phyloP scores from a whole-genome alignment of 2,888 invertebrate species.

The Caenorhabditis doughertyi region DNA sequence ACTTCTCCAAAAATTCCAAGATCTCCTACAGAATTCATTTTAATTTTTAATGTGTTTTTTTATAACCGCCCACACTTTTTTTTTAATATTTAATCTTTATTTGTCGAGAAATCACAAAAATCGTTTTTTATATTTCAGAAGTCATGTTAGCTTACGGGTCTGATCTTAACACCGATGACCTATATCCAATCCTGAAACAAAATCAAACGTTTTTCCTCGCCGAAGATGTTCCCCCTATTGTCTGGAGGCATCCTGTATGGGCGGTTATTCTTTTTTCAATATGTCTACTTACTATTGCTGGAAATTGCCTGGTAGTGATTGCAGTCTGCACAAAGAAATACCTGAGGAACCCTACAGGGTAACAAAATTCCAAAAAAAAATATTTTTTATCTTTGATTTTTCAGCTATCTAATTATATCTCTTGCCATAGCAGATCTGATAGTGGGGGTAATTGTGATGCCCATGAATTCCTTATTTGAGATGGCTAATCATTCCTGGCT shows the following conservation, averaged over 20 bases:
- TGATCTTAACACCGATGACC: conserved; percentile 1
- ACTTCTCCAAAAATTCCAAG: too few relatives aligned
- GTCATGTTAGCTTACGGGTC: conserved; percentile 41
- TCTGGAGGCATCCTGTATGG: conserved; percentile 81
- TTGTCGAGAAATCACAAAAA: neutral
- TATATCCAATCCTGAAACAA: neutral
- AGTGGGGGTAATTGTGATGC: conserved; percentile 98
- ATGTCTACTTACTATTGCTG: conserved; percentile 94
- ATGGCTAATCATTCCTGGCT: conserved; percentile 81
- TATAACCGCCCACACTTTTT: neutral
- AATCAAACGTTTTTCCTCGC: neutral
- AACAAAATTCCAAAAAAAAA: neutral
- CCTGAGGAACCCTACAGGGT: conserved; percentile 95
- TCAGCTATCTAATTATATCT: conserved; percentile 93
- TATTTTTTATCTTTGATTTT: conserved; percentile 5
- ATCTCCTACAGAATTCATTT: too few relatives aligned
- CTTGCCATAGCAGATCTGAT: conserved; percentile 96
- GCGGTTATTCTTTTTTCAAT: conserved; percentile 91
- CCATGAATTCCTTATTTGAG: conserved; percentile 86
- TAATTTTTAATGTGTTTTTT: too few relatives aligned
- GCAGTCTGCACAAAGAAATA: conserved; percentile 95
- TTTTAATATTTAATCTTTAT: neutral
- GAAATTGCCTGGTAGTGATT: conserved; percentile 94
- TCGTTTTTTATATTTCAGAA: conserved; percentile 11
- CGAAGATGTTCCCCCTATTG: conserved; percentile 30